phyloP scores from a whole-genome alignment of 2,888 invertebrate genomes.

The Drosophila tripunctata region DNA sequence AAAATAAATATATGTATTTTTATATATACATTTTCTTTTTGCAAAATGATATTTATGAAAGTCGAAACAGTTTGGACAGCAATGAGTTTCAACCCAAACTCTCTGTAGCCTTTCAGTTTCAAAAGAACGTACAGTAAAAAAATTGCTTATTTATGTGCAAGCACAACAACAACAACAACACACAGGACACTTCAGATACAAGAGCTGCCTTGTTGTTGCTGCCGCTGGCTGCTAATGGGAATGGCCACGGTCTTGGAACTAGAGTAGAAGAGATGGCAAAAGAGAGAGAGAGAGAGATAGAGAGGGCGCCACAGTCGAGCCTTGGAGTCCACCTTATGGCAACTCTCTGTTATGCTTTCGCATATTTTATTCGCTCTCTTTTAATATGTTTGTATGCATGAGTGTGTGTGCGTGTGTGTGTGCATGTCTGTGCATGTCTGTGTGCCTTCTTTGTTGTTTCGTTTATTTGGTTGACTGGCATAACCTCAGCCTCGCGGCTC shows the following conservation, averaged over 20 bases:
- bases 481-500: conserved; percentile 69
- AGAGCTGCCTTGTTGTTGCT: conserved; percentile 26
- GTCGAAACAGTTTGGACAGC: conserved; percentile 31
- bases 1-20: background rate
- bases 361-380: conserved; percentile 65
- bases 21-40: conserved; percentile 1
- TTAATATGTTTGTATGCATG: conserved; percentile 24
- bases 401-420: conserved; percentile 21
- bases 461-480: conserved; percentile 80
- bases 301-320: conserved; percentile 3
- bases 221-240: conserved; percentile 56
- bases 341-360: conserved; percentile 67
- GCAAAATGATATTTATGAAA: conserved; percentile 42
- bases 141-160: conserved; percentile 71
- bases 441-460: conserved; percentile 71
- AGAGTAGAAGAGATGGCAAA: background rate
- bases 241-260: conserved; percentile 33
- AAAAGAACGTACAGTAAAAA: conserved; percentile 49
- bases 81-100: background rate
- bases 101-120: conserved; percentile 42
- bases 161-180: conserved; percentile 9
- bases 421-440: conserved; percentile 24
- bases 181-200: conserved; percentile 51
- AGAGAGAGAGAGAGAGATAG: background rate
- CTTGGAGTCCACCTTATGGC: conserved; percentile 50